Evolutionary conservation across 2,113 vertebrate genomes (phyloP).

Genomic region (western clawed frog (Xenopus tropicalis)): UCB_Xtro_10.0 CM004450.2:118881501-118882000

Average conservation of each 20-base stretch:
- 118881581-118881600: too few species aligned
- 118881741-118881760: constrained; percentile 18
- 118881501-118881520: too few species aligned
- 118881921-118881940: constrained; percentile 10
- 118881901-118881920: not conserved
- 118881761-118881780: constrained; percentile 28
- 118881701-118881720: not conserved
- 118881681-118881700: too few species aligned
- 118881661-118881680: not conserved
- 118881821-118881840: constrained; percentile 25
- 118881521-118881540: too few species aligned
- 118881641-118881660: not conserved
- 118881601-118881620: too few species aligned
- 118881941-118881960: constrained; percentile 18
- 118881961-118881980: not conserved
- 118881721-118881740: constrained; percentile 18
- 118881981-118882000: too few species aligned
- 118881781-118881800: constrained; percentile 21
- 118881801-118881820: not conserved
- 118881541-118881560: too few species aligned
- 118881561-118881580: too few species aligned
- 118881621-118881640: too few species aligned
- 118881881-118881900: constrained; percentile 2
- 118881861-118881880: constrained; percentile 34
- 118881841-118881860: constrained; percentile 12